These are phyloP conservation scores for Probaryconus sp. DNA, from an alignment of 1,140 invertebrate genomes.

Conservation along the genomic window DNA sequence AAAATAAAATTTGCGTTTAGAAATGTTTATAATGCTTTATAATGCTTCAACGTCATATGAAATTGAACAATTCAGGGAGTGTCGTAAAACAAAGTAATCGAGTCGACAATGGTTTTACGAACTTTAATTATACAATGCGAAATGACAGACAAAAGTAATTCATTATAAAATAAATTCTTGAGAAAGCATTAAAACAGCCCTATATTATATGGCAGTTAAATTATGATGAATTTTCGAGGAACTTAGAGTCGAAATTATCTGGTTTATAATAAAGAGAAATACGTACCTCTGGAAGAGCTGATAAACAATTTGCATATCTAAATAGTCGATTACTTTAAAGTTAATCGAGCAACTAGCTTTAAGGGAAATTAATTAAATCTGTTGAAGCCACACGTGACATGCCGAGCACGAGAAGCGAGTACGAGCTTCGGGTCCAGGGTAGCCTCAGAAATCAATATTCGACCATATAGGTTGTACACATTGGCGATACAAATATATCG, in stretches of 20 bases:
- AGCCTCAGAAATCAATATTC: slow-evolving; percentile 70
- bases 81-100: too few relatives aligned
- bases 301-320: slow-evolving; percentile 22
- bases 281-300: not conserved
- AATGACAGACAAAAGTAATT: slow-evolving; percentile 15
- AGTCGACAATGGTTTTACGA: not conserved
- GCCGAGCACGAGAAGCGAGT: slow-evolving; percentile 50
- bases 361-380: slow-evolving; percentile 70
- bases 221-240: slow-evolving; percentile 7
- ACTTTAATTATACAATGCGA: slow-evolving; percentile 13
- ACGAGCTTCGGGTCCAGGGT: slow-evolving; percentile 60
- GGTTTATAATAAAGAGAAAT: not conserved
- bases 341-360: slow-evolving; percentile 57
- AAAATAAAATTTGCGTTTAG: too few relatives aligned
- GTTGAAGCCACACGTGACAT: slow-evolving; percentile 65
- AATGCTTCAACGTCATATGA: too few relatives aligned
- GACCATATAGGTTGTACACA: slow-evolving; percentile 52
- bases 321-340: slow-evolving; percentile 24
- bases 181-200: slow-evolving; percentile 2
- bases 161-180: slow-evolving; percentile 14
- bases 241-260: not conserved
- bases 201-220: slow-evolving; percentile 14
- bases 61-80: too few relatives aligned
- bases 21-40: too few relatives aligned
- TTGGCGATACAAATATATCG: slow-evolving; percentile 28